Conservation (phyloP, 2,113 vertebrate species). For the Tachysurus vachellii region DNA sequence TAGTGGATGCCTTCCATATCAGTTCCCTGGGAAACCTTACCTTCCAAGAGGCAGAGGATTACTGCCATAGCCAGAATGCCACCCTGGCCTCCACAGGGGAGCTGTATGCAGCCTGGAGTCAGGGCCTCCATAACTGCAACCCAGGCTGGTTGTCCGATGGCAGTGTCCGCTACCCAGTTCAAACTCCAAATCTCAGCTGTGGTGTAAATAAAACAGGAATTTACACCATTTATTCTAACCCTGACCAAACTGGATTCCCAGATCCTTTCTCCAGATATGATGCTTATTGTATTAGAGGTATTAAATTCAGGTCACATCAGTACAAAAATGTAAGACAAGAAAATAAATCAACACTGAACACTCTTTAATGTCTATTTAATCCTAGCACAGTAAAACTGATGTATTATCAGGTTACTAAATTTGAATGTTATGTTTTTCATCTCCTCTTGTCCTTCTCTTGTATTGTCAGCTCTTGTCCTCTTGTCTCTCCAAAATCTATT, state of each 20-base stretch:
- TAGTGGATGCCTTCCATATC: constrained; percentile 89
- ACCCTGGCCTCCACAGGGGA: constrained; percentile 85
- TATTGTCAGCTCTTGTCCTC: constrained; percentile 67
- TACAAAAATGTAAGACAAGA: neutral
- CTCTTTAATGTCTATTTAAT: neutral
- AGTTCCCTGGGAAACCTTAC: constrained; percentile 84
- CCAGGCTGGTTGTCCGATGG: constrained; percentile 90
- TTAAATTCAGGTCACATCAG: neutral
- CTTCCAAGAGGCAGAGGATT: constrained; percentile 80
- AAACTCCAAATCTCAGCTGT: constrained; percentile 76
- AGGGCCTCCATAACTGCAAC: constrained; percentile 85
- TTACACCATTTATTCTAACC: constrained; percentile 81
- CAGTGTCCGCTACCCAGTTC: constrained; percentile 89
- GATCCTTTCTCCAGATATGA: constrained; percentile 83
- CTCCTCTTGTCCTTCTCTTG: constrained; percentile 53
- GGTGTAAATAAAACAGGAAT: constrained; percentile 83
- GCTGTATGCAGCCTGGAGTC: constrained; percentile 86
- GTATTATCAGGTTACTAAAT: neutral
- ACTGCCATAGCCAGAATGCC: constrained; percentile 83
- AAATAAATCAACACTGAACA: neutral
- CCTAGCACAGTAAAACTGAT: neutral
- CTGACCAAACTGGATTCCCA: constrained; percentile 88
- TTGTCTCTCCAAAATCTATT: constrained; percentile 62
- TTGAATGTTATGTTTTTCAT: constrained; percentile 60
- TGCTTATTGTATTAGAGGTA: constrained; percentile 92